Percentiles rank a stretch among this genome's conserved stretches.
phyloP scores from a whole-genome alignment of 2,113 vertebrate genomes.

The Condylura cristata region DNA sequence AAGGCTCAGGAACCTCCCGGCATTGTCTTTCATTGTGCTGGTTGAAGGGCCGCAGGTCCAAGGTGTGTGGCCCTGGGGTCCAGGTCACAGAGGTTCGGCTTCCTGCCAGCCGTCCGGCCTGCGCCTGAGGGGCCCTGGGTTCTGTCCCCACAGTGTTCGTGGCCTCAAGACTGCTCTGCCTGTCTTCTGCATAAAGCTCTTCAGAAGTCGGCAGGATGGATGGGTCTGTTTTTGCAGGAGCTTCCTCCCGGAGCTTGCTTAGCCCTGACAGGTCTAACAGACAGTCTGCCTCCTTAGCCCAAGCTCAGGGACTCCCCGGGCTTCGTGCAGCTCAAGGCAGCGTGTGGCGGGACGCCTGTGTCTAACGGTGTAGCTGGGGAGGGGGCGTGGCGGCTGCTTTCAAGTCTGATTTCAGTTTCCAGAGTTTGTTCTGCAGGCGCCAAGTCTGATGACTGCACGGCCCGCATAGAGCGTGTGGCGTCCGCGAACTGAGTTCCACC shows the following conservation, averaged over 20 bases:
- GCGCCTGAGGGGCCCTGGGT: rapidly evolving
- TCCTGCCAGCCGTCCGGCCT: neutral
- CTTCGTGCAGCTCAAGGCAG: neutral
- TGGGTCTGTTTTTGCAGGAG: neutral
- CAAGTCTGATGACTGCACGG: neutral
- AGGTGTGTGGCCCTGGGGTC: slow-evolving; percentile 32
- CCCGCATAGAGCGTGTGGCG: neutral
- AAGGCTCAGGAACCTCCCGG: neutral
- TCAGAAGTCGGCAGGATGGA: neutral
- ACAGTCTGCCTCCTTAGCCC: neutral
- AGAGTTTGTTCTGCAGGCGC: neutral
- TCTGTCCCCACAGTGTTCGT: neutral
- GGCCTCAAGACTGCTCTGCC: neutral
- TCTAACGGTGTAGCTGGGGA: no score
- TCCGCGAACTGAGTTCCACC: neutral
- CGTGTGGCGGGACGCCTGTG: neutral
- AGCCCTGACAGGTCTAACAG: neutral
- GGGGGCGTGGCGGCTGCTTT: neutral
- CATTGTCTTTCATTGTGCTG: neutral
- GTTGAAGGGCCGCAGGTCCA: slow-evolving; percentile 53
- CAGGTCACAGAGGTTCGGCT: neutral
- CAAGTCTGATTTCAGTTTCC: neutral
- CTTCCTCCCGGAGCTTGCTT: neutral
- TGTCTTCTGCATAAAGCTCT: neutral
- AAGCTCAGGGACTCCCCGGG: neutral